A percentile compares a stretch with the other conserved stretches of the same genome.
Evolutionary conservation across 1,140 invertebrate genomes (phyloP).

Genomic region (Pemphigus obesinymphae): DNA sequence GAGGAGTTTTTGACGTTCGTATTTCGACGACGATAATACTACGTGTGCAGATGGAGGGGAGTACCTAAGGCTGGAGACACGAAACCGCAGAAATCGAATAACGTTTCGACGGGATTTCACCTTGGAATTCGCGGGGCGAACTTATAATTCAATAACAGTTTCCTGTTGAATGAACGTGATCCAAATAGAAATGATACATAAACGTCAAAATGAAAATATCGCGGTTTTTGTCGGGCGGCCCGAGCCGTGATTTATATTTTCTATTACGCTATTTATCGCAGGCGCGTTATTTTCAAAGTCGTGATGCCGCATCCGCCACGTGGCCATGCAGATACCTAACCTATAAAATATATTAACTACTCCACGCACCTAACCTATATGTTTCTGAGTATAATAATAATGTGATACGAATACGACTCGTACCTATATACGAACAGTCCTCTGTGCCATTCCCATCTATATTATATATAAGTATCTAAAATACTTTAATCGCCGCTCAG

Average conservation of each 20-base stretch:
- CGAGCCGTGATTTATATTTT: conserved; percentile 31
- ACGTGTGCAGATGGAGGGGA: neutral
- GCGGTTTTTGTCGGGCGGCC: neutral
- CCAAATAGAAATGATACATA: conserved; percentile 34
- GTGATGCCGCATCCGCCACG: neutral
- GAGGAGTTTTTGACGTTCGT: neutral
- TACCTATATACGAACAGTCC: neutral
- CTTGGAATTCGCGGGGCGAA: neutral
- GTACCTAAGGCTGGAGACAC: too few relatives aligned
- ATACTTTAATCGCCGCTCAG: conserved; percentile 27
- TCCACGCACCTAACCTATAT: neutral
- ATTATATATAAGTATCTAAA: neutral
- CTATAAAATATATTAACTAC: too few relatives aligned
- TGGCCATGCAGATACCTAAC: neutral
- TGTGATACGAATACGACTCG: neutral
- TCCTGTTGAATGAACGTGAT: conserved; percentile 34
- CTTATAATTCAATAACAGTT: conserved; percentile 36
- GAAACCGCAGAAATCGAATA: conserved; percentile 19
- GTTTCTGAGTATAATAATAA: too few relatives aligned
- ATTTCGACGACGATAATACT: neutral
- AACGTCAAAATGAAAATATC: conserved; percentile 33
- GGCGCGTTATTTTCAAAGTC: neutral
- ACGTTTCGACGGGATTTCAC: conserved; percentile 14
- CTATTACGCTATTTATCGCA: neutral
- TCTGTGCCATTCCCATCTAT: too few relatives aligned